These are phyloP conservation scores for Laticauda laticaudata DNA, from an alignment of 2,113 vertebrate species.

Conservation along the genomic window DNA sequence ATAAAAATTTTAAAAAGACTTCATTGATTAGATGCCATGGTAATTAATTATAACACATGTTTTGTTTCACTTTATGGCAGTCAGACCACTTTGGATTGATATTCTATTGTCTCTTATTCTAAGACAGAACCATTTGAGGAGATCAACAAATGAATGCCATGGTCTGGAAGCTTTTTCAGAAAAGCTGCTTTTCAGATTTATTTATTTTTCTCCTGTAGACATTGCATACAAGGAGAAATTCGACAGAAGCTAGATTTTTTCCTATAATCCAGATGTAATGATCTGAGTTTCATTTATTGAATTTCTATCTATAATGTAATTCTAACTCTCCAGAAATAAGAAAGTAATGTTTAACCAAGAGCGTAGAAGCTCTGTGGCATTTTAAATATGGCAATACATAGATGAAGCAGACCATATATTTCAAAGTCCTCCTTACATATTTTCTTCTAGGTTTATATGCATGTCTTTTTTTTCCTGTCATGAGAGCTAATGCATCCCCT, in stretches of 20 bases:
- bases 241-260: background rate
- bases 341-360: background rate
- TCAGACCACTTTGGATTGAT: background rate
- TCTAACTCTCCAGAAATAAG: background rate
- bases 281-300: background rate
- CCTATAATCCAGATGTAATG: background rate
- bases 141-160: constrained; percentile 1
- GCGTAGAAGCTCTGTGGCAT: background rate
- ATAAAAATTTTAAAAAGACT: background rate
- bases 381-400: background rate
- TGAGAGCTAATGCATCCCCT: background rate
- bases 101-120: background rate
- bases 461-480: background rate
- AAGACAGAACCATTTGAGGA: background rate
- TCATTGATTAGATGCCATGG: background rate
- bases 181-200: background rate
- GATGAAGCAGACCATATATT: background rate
- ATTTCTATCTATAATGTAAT: background rate
- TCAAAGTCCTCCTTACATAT: background rate
- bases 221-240: background rate
- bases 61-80: background rate
- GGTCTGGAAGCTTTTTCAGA: background rate
- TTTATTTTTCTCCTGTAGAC: background rate
- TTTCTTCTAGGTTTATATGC: background rate
- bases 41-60: constrained; percentile 6